A percentile compares a stretch with the other conserved stretches of the same genome.
Conservation (phyloP, 2,797 vertebrate species). For the Psittacula derbiana region DNA sequence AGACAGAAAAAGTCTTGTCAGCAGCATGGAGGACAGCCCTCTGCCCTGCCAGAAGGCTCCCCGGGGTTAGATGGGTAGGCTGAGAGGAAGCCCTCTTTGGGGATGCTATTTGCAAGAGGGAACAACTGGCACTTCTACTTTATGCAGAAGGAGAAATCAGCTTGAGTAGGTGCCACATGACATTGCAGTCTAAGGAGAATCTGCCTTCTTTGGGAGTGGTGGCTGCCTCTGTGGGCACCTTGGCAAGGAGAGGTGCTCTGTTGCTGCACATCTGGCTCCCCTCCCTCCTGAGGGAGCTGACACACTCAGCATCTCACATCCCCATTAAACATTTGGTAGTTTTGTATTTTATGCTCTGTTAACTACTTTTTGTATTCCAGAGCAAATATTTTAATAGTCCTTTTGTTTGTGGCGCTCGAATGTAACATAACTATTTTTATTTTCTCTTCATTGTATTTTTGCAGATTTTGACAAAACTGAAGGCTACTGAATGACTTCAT, state of each 20-base stretch:
- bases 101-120: background rate
- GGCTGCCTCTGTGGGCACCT: background rate
- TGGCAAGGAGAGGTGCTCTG: background rate
- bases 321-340: background rate
- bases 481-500: constrained; percentile 28
- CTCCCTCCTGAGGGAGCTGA: background rate
- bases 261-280: accelerated
- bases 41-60: background rate
- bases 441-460: constrained; percentile 20
- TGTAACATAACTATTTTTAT: background rate
- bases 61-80: background rate
- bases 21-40: background rate
- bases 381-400: background rate
- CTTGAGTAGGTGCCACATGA: background rate
- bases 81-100: background rate
- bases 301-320: accelerated
- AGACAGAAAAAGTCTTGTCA: background rate
- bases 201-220: background rate
- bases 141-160: background rate
- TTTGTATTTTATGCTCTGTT: background rate
- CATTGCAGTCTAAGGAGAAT: background rate
- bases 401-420: background rate
- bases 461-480: constrained; percentile 6
- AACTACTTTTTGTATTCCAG: background rate
- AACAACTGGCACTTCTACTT: background rate